Evolutionary conservation across 2,797 vertebrate genomes (phyloP), one percentile per base, ranked within the genome.

Genomic region (Muscicapa comitata): DNA sequence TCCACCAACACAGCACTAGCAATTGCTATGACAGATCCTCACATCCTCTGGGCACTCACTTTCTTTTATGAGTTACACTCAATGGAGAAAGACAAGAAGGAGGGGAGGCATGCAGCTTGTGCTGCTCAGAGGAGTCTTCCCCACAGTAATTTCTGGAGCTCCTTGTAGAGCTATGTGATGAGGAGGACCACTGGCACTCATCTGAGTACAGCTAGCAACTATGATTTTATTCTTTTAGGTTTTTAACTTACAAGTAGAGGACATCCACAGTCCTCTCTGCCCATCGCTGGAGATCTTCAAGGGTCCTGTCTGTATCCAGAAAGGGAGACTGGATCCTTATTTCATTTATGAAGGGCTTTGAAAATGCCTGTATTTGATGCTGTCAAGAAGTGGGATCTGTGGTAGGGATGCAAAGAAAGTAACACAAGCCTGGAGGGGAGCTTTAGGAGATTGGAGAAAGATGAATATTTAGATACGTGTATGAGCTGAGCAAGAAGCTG

Each of bases 361-460:
- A 61, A 90, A 81, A 78, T 54, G 35, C 13, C 23, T 33, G 6
- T 54, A 26, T 80, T 88, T 88, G 37, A 50, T 91, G 38, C 16
- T 47, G 17, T 43, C 14, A 16, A 35, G 43, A 84, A 81, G 54
- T 55, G 28, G 18, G 13, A 86, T n/a, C 25, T 6, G 7, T 29
- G 38, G 31, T 18, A 58, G 20, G 25, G 25, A n/a, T 70, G 50
- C 54, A 78, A 43, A 66, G n/a, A 74, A 71, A 77, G 23, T 63
- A 86, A 55, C 29, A 53, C 1, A 2, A 90, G n/a, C 45, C 35
- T 40, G 31, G 12, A 86, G 33, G 17, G 85, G 38, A 86, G 25
- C 45, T 86, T 91, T 66, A 76, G 28, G 43, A 85, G 29, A 43
- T 83, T 58, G 86, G 26, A 80, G 45, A 74, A 86, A 83, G 50